Evolutionary conservation across 1,140 invertebrate genomes (phyloP), one percentile per base, ranked within the genome.

Genomic region (Drosophila nebulosa): DNA sequence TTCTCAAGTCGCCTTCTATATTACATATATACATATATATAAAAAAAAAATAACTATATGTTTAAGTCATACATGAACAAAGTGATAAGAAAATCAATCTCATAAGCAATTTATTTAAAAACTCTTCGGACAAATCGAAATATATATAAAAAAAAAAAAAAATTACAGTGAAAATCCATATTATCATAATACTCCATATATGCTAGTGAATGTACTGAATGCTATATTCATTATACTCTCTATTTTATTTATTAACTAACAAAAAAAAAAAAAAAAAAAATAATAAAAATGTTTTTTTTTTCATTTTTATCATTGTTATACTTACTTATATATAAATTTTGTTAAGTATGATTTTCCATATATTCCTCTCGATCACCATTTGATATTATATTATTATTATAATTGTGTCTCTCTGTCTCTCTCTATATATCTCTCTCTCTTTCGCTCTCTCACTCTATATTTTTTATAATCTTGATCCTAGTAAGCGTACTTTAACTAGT

Each of bases 131-230:
- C 60, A 66, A 80, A 51, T 68, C 51, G 55, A 72, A 75, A 63
- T 75, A 69, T 80, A 68, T 57, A 51, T 39, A 57, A 50, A 58
- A 36, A 73, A 68, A 64, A 36, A 42, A 64, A 52, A 55, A 69
- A 36, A 53, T 51, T 57, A 50, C 64, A 52, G 16, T 50, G 21
- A 68, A 79, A 81, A 74, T 69, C 68, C 71, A 86, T 72, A 72
- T 75, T 86, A 85, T 78, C 81, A 86, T 86, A 81, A 46, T 46
- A 46, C 39, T 64, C 62, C 78, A 84, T 74, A 86, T 90, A 90
- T 90, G 90, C 90, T 91, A 91, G 90, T 91, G 90, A 91, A 91
- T 91, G 90, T 91, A 91, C 74, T 91, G 90, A 91, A 91, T 91
- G 90, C 90, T 86, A 85, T 90, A 90, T 89, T 89, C 89, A 91